Percentiles rank a stretch among this genome's conserved stretches.
These are phyloP conservation scores for Catostomus latipinnis DNA, from an alignment of 2,797 vertebrate genomes.

Conservation along the genomic window DNA sequence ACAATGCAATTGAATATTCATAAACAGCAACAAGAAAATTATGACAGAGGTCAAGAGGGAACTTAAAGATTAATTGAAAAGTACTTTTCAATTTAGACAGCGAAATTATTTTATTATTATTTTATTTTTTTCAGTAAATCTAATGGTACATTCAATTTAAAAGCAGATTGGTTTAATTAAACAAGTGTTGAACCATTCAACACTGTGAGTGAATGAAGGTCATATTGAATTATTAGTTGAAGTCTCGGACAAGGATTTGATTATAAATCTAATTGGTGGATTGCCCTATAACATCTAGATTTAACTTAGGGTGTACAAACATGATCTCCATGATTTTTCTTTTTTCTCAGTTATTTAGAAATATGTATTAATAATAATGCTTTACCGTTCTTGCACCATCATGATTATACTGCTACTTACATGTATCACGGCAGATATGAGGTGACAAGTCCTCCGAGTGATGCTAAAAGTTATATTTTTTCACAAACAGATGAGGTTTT, in stretches of 20 bases:
- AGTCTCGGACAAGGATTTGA: slow-evolving; percentile 2
- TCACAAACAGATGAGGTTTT: no score
- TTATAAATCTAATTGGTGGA: slow-evolving; percentile 1
- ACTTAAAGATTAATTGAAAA: slow-evolving; percentile 31
- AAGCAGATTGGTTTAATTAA: slow-evolving; percentile 45
- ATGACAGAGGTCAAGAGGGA: not conserved
- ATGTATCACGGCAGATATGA: no score
- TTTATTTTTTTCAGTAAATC: slow-evolving; percentile 11
- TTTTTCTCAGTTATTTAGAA: not conserved
- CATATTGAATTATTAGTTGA: not conserved
- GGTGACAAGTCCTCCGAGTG: no score
- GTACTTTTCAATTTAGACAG: slow-evolving; percentile 4
- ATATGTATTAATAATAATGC: no score
- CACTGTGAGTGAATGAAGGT: not conserved
- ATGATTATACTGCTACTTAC: no score
- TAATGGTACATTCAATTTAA: not conserved
- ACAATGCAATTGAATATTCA: not conserved
- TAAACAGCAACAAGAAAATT: not conserved
- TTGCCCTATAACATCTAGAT: not conserved
- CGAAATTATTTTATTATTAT: not conserved
- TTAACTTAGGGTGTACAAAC: not conserved
- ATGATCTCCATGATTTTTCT: not conserved
- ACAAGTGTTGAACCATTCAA: not conserved
- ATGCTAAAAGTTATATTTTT: no score
- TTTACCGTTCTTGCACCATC: no score